Evolutionary conservation across 2,888 invertebrate genomes (phyloP), one percentile per base, ranked within the genome.

Genomic region (Amphimallon solstitiale): DNA sequence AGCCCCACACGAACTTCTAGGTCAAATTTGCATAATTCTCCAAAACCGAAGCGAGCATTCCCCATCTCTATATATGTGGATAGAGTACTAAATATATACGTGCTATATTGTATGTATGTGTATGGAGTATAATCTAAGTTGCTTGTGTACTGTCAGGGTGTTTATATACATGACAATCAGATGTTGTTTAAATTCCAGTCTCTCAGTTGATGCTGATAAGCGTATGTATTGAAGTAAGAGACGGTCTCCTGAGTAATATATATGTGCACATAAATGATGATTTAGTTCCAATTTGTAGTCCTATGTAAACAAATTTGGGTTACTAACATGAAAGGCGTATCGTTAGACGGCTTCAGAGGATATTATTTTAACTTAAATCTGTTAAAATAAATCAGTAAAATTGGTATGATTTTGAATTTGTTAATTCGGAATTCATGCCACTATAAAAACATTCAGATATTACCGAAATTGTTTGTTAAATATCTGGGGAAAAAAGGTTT

Each of bases 11-110:
- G 29, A 59, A 59, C 56, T 59, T 59, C 34, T 15, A 45, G 15
- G 15, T 23, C 43, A 59, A 59, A 59, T 59, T 59, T 59, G 56
- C 56, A 59, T 59, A 59, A 59, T 59, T 59, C 56, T 46, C 56
- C 40, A 56, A 56, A 21, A 43, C 54, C 17, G 12, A n/a, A 51
- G 51, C 51, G 29, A 40, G 40, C 56, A 21, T 43, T 59, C 43
- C 34, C 29, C 14, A 29, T 29, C 23, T 59, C 14, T 29, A 43
- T 15, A 21, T 19, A 54, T 19, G n/a, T 54, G 38, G n/a, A 19
- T 38, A 38, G 12, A 6, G 17, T 6, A 12, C 6, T 38, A 54
- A 9, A 54, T 21, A 38, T 35, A 54, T 2, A 54, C 14, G 9
- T 43, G 7, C 6, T 43, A 43, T 43, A 17, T n/a, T 45, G 19